Base-by-base conservation (phyloP, 2,113 vertebrate genomes). In the Antennarius striatus region DNA sequence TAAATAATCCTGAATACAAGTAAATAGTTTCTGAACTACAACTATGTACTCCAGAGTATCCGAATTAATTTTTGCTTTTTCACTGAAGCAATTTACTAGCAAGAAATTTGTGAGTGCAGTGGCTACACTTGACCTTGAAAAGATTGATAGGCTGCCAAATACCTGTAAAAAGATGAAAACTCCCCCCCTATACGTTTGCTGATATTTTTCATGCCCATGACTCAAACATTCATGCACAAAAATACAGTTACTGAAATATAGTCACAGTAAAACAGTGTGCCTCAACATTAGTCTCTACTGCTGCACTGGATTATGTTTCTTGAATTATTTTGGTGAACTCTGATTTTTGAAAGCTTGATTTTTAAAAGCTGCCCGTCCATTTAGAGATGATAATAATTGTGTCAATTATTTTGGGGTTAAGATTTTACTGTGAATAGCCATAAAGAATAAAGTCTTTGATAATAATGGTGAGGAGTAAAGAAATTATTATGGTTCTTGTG, bases 161-260 rank as follows among this genome's bases (percentile, higher is more conserved):
- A 73, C 42, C 55, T 10, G 0, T 11, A 77, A 65, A 15, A 6
- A 50, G 47, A 45, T 6, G 43, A 54, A 73, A 83, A 80, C 77
- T 83, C 63, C 68, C 53, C 76, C 72, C 57, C 63, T n/a, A 62
- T 56, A 59, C 47, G 9, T 49, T 12, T 54, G 53, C 64, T 40
- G 63, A 67, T 83, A 84, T 87, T 84, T 86, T 61, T 80, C 73
- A 61, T 75, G 63, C 22, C 45, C n/a, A 46, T 11, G 49, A 54
- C 56, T 40, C 48, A 47, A 17, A 16, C 39, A 14, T 29, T 49
- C 49, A 60, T 45, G 29, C 39, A 36, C 53, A 68, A 9, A 3
- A 10, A 45, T 10, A 42, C 53, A 40, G 39, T 40, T 10, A 40
- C 39, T 40, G 39, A 40, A 6, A 40, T 40, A 78, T 71, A 73